Evolutionary conservation across 2,113 vertebrate genomes (phyloP).

Genomic region (Heteronetta atricapilla): DNA sequence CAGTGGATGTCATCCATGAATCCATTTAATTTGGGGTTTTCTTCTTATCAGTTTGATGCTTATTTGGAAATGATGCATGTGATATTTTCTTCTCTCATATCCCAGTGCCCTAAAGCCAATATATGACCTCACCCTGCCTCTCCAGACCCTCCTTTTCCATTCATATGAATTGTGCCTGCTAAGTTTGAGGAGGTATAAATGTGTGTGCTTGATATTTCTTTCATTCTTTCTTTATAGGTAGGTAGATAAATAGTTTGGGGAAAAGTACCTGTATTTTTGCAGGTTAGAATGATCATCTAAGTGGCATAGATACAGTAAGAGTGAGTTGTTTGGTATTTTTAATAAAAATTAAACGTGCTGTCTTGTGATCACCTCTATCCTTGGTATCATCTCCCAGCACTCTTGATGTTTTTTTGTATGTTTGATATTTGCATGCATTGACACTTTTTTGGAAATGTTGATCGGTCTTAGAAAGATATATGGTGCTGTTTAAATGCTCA

Average conservation of each 20-base stretch:
- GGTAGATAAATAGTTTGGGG: slow-evolving; percentile 53
- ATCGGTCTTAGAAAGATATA: slow-evolving; percentile 11
- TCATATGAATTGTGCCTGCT: slow-evolving; percentile 20
- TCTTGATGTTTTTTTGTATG: slow-evolving; percentile 18
- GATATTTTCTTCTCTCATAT: slow-evolving; percentile 8
- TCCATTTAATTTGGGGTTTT: not conserved
- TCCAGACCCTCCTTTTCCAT: not conserved
- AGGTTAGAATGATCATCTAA: slow-evolving; percentile 47
- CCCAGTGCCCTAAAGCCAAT: not conserved
- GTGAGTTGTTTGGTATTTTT: slow-evolving; percentile 60
- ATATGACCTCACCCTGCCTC: not conserved
- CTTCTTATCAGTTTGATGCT: slow-evolving; percentile 15
- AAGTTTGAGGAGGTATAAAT: slow-evolving; percentile 46
- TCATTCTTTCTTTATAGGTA: slow-evolving; percentile 36
- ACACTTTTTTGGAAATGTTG: slow-evolving; percentile 45
- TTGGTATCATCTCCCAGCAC: slow-evolving; percentile 42
- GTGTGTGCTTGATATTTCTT: slow-evolving; percentile 59
- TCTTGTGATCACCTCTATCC: slow-evolving; percentile 56
- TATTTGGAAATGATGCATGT: slow-evolving; percentile 45
- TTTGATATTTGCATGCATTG: slow-evolving; percentile 61
- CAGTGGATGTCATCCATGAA: not conserved
- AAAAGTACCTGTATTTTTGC: slow-evolving; percentile 21
- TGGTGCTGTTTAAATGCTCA: slow-evolving; percentile 27
- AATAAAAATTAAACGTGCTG: slow-evolving; percentile 60
- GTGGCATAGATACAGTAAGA: slow-evolving; percentile 66